These are phyloP conservation scores for Melitaea cinxia DNA, from an alignment of 1,140 invertebrate genomes.

Conservation along the genomic window DNA sequence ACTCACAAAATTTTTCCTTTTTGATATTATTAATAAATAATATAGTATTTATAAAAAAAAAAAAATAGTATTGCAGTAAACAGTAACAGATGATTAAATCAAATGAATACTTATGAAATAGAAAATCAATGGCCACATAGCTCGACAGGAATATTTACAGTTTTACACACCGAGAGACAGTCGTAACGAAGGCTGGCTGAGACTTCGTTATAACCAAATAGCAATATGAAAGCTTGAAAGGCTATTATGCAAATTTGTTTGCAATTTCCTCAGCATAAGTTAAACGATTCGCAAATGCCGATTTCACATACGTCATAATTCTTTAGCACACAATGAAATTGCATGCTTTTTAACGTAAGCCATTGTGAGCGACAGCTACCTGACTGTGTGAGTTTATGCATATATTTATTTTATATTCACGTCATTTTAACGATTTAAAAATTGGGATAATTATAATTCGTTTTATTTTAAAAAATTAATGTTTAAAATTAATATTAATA, in stretches of 20 bases:
- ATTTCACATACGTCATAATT: slow-evolving; percentile 79
- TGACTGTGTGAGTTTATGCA: background rate
- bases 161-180: slow-evolving; percentile 9
- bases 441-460: background rate
- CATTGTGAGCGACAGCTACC: slow-evolving; percentile 22
- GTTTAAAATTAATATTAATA: too few species aligned
- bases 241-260: slow-evolving; percentile 74
- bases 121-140: background rate
- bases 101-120: background rate
- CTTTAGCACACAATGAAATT: slow-evolving; percentile 77
- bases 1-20: too few species aligned
- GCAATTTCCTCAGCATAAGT: slow-evolving; percentile 73
- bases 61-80: too few species aligned
- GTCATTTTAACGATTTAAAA: background rate
- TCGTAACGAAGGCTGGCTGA: slow-evolving; percentile 28
- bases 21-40: too few species aligned
- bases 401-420: background rate
- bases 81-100: background rate
- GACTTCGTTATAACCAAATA: slow-evolving; percentile 47
- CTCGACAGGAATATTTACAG: background rate
- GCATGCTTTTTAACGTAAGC: slow-evolving; percentile 69
- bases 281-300: slow-evolving; percentile 77
- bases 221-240: slow-evolving; percentile 55
- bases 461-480: too few species aligned
- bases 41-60: too few species aligned